Conservation (phyloP, 35 echinoderm and acorn worm genomes). For the Apostichopus japonicus region DNA sequence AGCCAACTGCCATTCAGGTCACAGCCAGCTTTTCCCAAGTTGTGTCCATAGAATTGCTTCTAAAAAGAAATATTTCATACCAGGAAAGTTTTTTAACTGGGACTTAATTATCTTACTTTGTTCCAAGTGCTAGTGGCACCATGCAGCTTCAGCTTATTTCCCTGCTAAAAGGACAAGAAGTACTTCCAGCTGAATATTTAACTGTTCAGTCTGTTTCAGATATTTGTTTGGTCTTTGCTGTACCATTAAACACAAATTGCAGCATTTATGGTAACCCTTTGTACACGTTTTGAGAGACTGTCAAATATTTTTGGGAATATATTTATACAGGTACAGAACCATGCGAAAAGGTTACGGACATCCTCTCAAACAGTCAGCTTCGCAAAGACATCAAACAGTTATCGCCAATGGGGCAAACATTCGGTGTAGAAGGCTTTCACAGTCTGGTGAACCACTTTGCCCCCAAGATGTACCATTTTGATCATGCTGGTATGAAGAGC, state of each 20-base stretch:
- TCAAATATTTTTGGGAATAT: no score
- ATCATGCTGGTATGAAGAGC: neutral
- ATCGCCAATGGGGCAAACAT: conserved; percentile 30
- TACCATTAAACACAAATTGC: no score
- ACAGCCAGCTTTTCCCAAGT: neutral
- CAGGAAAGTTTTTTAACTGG: no score
- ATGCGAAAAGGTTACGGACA: neutral
- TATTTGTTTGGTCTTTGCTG: no score
- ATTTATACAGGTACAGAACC: conserved; percentile 12
- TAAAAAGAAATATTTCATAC: neutral
- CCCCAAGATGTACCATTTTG: conserved; percentile 19
- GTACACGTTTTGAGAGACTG: no score
- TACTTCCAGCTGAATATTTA: no score
- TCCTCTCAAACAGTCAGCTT: neutral
- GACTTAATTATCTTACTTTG: no score
- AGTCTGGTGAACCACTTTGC: conserved; percentile 26
- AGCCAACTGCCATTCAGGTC: conserved; percentile 1
- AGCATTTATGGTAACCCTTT: no score
- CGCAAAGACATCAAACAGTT: conserved; percentile 9
- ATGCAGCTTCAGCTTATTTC: no score
- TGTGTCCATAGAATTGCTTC: neutral
- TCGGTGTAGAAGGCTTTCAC: conserved; percentile 26
- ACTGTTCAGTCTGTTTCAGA: no score
- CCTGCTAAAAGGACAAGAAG: no score
- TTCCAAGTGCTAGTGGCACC: no score